Evolutionary conservation across 2,888 invertebrate species (phyloP).

Genomic region (Yponomeuta evonymella): DNA sequence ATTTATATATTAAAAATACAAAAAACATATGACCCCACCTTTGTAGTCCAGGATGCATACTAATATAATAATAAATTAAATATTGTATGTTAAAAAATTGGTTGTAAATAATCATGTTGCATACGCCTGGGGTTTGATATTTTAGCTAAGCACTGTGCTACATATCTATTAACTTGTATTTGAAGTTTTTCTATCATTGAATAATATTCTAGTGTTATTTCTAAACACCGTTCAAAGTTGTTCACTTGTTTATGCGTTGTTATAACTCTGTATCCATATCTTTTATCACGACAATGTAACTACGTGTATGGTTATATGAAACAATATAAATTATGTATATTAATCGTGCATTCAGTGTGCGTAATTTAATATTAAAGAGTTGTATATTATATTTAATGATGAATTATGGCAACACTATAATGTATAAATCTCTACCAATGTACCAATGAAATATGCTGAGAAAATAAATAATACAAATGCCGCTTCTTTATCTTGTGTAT

Average conservation of each 20-base stretch:
- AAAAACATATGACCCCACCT: constrained; percentile 40
- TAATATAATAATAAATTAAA: constrained; percentile 15
- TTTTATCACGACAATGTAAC: constrained; percentile 64
- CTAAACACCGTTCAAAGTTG: constrained; percentile 68
- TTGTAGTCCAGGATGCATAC: constrained; percentile 38
- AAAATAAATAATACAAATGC: constrained; percentile 74
- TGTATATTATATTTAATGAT: constrained; percentile 67
- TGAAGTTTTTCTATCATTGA: constrained; percentile 68
- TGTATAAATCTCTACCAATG: constrained; percentile 69
- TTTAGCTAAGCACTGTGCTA: constrained; percentile 67
- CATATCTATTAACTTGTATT: constrained; percentile 68
- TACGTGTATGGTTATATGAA: constrained; percentile 65
- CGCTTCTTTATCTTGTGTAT: constrained; percentile 72
- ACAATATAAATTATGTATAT: constrained; percentile 65
- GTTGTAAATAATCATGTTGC: constrained; percentile 56
- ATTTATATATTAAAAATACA: constrained; percentile 36
- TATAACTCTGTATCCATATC: constrained; percentile 70
- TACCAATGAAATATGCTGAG: constrained; percentile 73
- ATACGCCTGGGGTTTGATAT: constrained; percentile 47
- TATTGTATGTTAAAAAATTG: constrained; percentile 30
- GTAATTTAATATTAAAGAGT: constrained; percentile 65
- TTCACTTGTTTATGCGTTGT: constrained; percentile 75
- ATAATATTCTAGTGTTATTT: constrained; percentile 66
- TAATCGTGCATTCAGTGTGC: constrained; percentile 68
- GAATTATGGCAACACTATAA: constrained; percentile 61